A percentile compares a stretch with the other conserved stretches of the same genome.
Evolutionary conservation across 2,113 vertebrate genomes (phyloP).

Genomic region (Semicossyphus pulcher): DNA sequence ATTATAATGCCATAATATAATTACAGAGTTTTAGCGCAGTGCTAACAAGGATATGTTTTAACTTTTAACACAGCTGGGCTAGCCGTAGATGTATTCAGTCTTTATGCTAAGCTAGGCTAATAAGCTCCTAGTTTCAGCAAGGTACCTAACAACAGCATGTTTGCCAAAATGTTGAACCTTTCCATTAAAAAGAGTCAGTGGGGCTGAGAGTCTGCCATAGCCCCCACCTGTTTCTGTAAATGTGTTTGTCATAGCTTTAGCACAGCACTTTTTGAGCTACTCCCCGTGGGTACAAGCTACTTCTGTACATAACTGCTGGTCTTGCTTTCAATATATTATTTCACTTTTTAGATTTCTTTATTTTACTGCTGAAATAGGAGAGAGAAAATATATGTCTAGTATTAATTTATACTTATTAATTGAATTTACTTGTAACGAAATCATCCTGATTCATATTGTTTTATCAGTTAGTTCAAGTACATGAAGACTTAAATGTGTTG

Average conservation of each 20-base stretch:
- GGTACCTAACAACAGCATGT: neutral
- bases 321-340: neutral
- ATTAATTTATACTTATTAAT: neutral
- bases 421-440: neutral
- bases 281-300: neutral
- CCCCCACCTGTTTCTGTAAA: neutral
- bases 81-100: neutral
- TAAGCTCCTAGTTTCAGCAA: neutral
- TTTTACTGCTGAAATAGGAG: constrained; percentile 13
- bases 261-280: constrained; percentile 20
- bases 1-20: too few relatives aligned
- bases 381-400: neutral
- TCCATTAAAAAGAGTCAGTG: neutral
- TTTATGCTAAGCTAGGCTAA: constrained; percentile 1
- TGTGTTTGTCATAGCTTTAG: constrained; percentile 27
- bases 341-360: neutral
- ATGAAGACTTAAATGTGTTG: constrained; percentile 9
- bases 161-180: neutral
- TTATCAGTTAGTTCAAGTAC: neutral
- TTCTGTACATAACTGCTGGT: neutral
- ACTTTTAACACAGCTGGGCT: neutral
- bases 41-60: neutral
- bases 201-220: neutral
- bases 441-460: neutral
- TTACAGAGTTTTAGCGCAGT: neutral